A percentile compares a stretch with the other conserved stretches of the same genome.
Evolutionary conservation across 2,113 vertebrate species (phyloP).

Genomic region (Sander vitreus): DNA sequence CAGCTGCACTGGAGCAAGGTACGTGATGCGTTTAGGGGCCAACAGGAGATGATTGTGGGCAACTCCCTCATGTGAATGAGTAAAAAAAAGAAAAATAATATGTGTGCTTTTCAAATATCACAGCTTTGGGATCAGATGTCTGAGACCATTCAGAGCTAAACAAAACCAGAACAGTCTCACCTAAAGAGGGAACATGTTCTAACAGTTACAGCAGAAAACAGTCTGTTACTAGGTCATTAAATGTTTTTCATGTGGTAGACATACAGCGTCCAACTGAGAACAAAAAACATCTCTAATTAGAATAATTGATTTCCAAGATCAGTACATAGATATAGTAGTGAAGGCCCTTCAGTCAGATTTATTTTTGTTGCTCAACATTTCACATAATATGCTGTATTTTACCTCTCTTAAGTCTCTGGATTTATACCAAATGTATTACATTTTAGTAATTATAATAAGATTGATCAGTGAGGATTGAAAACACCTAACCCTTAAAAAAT

Average conservation of each 20-base stretch:
- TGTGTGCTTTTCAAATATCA: constrained; percentile 20
- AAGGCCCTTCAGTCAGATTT: neutral
- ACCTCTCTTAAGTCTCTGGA: neutral
- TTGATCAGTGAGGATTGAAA: neutral
- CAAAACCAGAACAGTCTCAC: constrained; percentile 9
- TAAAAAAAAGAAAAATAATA: constrained; percentile 20
- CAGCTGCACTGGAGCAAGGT: constrained; percentile 38
- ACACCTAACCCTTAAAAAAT: neutral
- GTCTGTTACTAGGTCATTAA: constrained; percentile 29
- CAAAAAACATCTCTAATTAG: constrained; percentile 28
- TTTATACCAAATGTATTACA: neutral
- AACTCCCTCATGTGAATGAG: constrained; percentile 32
- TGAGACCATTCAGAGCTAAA: constrained; percentile 23
- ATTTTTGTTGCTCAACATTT: neutral
- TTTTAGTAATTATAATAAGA: neutral
- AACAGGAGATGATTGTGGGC: constrained; percentile 39
- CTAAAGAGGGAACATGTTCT: constrained; percentile 2
- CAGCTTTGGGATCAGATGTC: constrained; percentile 24
- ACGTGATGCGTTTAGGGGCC: constrained; percentile 32
- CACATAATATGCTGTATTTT: neutral
- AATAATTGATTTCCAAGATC: constrained; percentile 10
- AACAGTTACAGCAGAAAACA: constrained; percentile 17
- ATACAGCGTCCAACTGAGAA: neutral
- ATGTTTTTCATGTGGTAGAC: neutral
- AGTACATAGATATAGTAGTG: neutral